A percentile compares a stretch with the other conserved stretches of the same genome.
phyloP scores from a whole-genome alignment of 2,888 invertebrate species.

The Corythucha ciliata region DNA sequence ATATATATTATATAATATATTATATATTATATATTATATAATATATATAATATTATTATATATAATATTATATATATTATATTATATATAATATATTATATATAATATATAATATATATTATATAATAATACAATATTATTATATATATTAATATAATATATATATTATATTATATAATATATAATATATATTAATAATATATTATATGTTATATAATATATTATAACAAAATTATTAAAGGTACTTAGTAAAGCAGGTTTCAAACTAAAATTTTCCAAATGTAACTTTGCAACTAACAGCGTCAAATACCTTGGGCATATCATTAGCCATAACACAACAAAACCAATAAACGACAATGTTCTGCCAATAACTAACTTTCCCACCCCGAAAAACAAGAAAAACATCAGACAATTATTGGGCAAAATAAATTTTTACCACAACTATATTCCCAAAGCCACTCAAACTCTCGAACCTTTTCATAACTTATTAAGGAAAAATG shows the following conservation, averaged over 20 bases:
- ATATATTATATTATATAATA: too few relatives aligned
- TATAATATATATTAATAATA: too few relatives aligned
- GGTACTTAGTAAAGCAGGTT: slow-evolving; percentile 21
- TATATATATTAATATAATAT: too few relatives aligned
- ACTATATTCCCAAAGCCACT: neutral
- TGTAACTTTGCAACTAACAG: slow-evolving; percentile 20
- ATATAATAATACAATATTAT: too few relatives aligned
- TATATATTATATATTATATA: too few relatives aligned
- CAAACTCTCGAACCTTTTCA: neutral
- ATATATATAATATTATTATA: too few relatives aligned
- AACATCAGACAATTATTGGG: slow-evolving; percentile 21
- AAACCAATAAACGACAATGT: slow-evolving; percentile 19
- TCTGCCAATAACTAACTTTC: slow-evolving; percentile 16
- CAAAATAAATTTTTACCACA: slow-evolving; percentile 17
- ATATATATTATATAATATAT: too few relatives aligned
- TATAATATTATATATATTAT: too few relatives aligned
- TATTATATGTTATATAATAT: too few relatives aligned
- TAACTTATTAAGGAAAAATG: slow-evolving; percentile 20
- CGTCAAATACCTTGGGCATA: slow-evolving; percentile 23
- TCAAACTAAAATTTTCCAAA: slow-evolving; percentile 22
- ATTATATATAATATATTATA: too few relatives aligned
- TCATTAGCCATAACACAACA: slow-evolving; percentile 17
- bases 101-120: too few relatives aligned
- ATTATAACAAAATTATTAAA: slow-evolving; percentile 20
- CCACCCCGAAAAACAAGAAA: slow-evolving; percentile 15